phyloP scores from a whole-genome alignment of 2,113 vertebrate species.

The Nothobranchius kuhntae region DNA sequence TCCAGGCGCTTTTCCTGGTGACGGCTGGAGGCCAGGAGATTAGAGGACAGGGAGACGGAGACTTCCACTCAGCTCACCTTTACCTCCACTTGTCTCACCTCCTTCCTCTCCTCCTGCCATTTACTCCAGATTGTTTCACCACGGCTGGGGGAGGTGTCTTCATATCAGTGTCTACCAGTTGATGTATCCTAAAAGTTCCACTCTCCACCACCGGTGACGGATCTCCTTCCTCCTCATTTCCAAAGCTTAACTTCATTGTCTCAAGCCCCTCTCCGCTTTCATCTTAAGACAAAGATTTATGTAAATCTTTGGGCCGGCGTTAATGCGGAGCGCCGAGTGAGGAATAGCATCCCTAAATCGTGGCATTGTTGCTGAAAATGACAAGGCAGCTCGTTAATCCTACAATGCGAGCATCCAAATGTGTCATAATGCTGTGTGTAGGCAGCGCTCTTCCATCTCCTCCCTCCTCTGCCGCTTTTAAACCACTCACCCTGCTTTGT shows the following conservation, averaged over 20 bases:
- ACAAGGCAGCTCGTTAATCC: conserved; percentile 86
- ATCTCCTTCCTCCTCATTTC: conserved; percentile 70
- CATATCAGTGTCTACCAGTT: conserved; percentile 70
- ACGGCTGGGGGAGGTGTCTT: conserved; percentile 50
- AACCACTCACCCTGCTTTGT: conserved; percentile 67
- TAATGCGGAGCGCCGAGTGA: conserved; percentile 82
- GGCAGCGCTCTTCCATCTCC: conserved; percentile 65
- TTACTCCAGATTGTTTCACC: conserved; percentile 46
- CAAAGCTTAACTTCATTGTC: conserved; percentile 85
- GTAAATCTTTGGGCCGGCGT: conserved; percentile 83
- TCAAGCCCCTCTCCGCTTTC: conserved; percentile 79
- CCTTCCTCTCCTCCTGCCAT: conserved; percentile 25
- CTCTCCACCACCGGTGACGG: conserved; percentile 52
- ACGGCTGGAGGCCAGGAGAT: conserved; percentile 77
- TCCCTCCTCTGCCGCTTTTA: conserved; percentile 33
- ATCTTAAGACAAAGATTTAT: conserved; percentile 88
- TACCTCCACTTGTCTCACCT: conserved; percentile 31
- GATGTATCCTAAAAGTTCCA: conserved; percentile 67
- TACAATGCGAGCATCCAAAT: conserved; percentile 84
- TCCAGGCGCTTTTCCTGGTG: conserved; percentile 76
- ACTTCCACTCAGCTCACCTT: conserved; percentile 49
- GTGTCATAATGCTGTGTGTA: conserved; percentile 83
- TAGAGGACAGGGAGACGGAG: conserved; percentile 57
- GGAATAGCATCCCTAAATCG: conserved; percentile 84
- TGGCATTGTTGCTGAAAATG: conserved; percentile 85